These are phyloP conservation scores for Lophura nycthemera DNA, from an alignment of 2,113 vertebrate species.

Conservation along the genomic window DNA sequence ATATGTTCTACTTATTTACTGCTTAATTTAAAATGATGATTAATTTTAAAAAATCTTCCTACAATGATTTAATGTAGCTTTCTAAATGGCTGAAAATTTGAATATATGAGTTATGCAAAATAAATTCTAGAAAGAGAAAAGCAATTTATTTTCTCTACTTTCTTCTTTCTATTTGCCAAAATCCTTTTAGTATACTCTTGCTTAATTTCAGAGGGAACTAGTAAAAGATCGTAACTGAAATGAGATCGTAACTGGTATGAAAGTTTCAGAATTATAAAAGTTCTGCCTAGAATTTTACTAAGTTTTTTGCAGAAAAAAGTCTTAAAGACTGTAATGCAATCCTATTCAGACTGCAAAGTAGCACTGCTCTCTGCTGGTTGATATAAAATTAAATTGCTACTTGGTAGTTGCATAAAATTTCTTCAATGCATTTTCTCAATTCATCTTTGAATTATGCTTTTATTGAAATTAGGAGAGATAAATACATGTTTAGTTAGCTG, in stretches of 20 bases:
- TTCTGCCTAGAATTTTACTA: neutral
- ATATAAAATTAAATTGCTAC: constrained; percentile 25
- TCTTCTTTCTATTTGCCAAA: neutral
- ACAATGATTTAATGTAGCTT: neutral
- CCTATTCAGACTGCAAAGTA: neutral
- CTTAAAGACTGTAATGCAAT: neutral
- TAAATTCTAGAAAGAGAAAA: neutral
- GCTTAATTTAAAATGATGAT: neutral
- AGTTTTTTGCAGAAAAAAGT: neutral
- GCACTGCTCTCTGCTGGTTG: constrained; percentile 68
- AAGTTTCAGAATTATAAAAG: neutral
- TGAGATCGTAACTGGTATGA: neutral
- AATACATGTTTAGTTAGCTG: neutral
- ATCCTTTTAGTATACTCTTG: neutral
- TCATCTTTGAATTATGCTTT: neutral
- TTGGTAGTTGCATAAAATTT: neutral
- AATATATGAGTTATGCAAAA: neutral
- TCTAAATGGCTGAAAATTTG: neutral
- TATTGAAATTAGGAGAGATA: neutral
- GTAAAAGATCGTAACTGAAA: neutral
- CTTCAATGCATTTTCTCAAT: neutral
- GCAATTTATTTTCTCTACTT: neutral
- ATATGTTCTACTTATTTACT: neutral
- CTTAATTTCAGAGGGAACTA: neutral
- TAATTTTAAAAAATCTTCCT: neutral